These are phyloP conservation scores for Meteorus sp. DNA, from an alignment of 1,140 invertebrate species.

Conservation along the genomic window DNA sequence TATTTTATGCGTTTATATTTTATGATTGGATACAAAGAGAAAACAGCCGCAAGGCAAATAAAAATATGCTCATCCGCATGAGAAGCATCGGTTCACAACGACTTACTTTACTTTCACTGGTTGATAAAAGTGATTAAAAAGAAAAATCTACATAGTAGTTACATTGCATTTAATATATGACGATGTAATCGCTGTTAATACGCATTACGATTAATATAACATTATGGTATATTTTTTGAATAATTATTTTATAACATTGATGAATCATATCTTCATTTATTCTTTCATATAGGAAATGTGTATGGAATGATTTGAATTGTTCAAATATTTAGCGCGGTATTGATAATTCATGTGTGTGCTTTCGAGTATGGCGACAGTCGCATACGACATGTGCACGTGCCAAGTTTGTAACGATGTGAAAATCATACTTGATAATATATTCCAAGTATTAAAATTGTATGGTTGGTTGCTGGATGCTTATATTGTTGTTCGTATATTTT, in stretches of 20 bases:
- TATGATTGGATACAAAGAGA: conserved; percentile 21
- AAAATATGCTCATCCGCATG: conserved; percentile 28
- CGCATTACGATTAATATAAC: too few species aligned
- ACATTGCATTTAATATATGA: neutral
- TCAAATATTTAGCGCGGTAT: conserved; percentile 4
- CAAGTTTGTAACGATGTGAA: conserved; percentile 36
- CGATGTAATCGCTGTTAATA: neutral
- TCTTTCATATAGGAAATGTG: too few species aligned
- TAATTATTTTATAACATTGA: neutral
- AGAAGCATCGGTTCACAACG: conserved; percentile 23
- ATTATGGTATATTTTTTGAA: neutral
- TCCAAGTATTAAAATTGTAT: conserved; percentile 42
- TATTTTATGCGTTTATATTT: neutral
- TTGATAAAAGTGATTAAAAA: conserved; percentile 23
- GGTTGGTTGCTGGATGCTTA: conserved; percentile 52
- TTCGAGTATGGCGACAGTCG: conserved; percentile 11
- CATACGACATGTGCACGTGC: conserved; percentile 38
- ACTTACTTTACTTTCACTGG: conserved; percentile 29
- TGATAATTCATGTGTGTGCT: neutral
- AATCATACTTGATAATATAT: conserved; percentile 39
- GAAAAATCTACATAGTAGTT: conserved; percentile 1
- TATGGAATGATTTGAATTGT: neutral
- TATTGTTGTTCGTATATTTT: conserved; percentile 47
- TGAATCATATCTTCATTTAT: too few species aligned
- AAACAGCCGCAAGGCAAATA: conserved; percentile 22